These are phyloP conservation scores for Micromys minutus DNA, from an alignment of 2,113 vertebrate species.

Conservation along the genomic window DNA sequence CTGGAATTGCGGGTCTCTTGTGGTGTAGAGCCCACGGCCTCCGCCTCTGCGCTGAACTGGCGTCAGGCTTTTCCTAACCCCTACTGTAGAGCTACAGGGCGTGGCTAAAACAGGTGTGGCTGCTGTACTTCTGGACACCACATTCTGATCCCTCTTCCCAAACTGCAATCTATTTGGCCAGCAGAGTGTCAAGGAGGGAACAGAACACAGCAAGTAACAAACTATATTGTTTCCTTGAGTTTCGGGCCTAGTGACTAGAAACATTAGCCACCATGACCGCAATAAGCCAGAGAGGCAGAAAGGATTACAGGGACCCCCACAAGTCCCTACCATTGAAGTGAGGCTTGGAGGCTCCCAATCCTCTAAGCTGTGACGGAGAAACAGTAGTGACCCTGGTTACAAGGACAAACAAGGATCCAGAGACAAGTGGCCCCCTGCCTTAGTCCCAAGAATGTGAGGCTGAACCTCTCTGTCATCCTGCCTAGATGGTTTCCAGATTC, in stretches of 20 bases:
- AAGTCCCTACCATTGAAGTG: not conserved
- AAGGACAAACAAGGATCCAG: rapidly evolving
- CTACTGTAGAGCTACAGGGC: not conserved
- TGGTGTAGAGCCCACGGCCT: not conserved
- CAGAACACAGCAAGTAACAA: not conserved
- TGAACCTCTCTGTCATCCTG: rapidly evolving
- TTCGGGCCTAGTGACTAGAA: not conserved
- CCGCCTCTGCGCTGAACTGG: too few relatives aligned
- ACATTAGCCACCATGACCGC: not conserved
- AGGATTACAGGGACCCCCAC: not conserved
- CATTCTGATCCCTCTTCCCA: not conserved
- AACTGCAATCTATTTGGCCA: not conserved
- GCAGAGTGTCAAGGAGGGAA: not conserved
- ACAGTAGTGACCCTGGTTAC: rapidly evolving
- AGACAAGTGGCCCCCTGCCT: not conserved
- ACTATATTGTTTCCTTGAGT: not conserved
- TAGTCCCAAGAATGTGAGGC: rapidly evolving
- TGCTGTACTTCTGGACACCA: not conserved
- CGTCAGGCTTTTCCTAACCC: not conserved
- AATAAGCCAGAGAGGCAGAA: not conserved
- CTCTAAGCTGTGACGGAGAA: not conserved
- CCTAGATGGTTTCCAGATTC: not conserved
- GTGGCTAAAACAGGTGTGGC: not conserved
- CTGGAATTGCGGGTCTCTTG: not conserved
- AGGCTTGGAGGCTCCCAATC: not conserved